Evolutionary conservation across 1,140 invertebrate genomes (phyloP), one percentile per base, ranked within the genome.

Genomic region (Probaryconus sp.): DNA sequence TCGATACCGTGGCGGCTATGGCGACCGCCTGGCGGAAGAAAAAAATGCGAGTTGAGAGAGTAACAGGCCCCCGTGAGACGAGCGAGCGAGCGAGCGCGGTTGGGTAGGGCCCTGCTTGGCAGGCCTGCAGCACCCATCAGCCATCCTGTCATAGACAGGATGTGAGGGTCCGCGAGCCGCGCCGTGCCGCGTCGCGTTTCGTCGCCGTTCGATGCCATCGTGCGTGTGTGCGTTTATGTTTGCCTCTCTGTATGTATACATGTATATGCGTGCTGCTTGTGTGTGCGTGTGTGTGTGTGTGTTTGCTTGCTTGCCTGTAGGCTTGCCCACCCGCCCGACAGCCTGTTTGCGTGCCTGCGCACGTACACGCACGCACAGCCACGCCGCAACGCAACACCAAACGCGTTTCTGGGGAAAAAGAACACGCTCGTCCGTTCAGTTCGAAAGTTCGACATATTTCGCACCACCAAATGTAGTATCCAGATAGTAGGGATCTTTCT

Each of bases 91-190:
- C 17, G 50, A 56, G 28, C 43, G n/a, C 18, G 33, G 68, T 37
- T 79, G 77, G 76, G 77, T 78, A 78, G 76, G 81, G 76, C 74
- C 76, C 67, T 56, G 63, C 58, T 47, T 63, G 71, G 38, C 53
- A 70, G 72, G 76, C 71, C 69, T 63, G 77, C 74, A 63, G 69
- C 74, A 69, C 69, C 79, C 80, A 82, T 81, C 81, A 83, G 77
- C 81, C 81, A 81, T 79, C 73, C 72, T 72, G 82, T 84, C 81
- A 83, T 83, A 84, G 83, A 85, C 83, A 85, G 83, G 84, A 83
- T 86, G 83, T 67, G 83, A 84, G 85, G 83, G 84, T 84, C 83
- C 83, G 84, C 84, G 82, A 81, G 43, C 35, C 68, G 70, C 77
- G 68, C 45, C 73, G 56, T 55, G 58, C 42, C 65, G 69, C 77